These are phyloP conservation scores for Camelus dromedarius DNA, from an alignment of 2,113 vertebrate genomes.

Conservation along the genomic window DNA sequence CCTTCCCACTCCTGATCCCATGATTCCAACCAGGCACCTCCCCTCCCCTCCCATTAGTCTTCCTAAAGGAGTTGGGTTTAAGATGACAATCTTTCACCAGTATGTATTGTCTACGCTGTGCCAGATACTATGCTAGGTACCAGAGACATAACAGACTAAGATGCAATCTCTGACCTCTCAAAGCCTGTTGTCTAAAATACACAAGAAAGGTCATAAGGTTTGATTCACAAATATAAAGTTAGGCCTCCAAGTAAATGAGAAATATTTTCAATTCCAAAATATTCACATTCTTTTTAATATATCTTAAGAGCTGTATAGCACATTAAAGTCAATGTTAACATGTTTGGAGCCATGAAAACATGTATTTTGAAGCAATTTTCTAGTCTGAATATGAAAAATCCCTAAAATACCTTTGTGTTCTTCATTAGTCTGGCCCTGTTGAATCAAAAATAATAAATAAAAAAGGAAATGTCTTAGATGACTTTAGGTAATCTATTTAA, in stretches of 20 bases:
- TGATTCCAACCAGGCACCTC: background rate
- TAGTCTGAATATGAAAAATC: slow-evolving; percentile 50
- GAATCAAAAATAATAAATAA: slow-evolving; percentile 31
- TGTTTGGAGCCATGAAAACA: background rate
- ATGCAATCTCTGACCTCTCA: background rate
- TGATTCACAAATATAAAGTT: slow-evolving; percentile 29
- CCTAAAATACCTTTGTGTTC: slow-evolving; percentile 19
- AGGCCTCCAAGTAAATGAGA: background rate
- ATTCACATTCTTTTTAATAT: slow-evolving; percentile 2
- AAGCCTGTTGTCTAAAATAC: background rate
- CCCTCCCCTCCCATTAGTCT: background rate
- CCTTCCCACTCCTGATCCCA: background rate
- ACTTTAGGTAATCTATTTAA: slow-evolving; percentile 36
- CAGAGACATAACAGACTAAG: background rate
- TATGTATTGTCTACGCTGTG: background rate
- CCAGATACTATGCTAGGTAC: background rate
- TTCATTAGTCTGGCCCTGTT: slow-evolving; percentile 12
- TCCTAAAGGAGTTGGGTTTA: background rate
- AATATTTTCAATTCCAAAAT: slow-evolving; percentile 34
- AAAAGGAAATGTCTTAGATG: slow-evolving; percentile 4
- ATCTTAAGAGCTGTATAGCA: background rate
- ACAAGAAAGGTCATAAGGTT: background rate
- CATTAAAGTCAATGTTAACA: background rate
- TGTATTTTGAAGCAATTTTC: slow-evolving; percentile 44
- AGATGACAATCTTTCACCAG: background rate